Base-by-base conservation (phyloP, 2,888 invertebrate species). In the Uloborus plumipes region DNA sequence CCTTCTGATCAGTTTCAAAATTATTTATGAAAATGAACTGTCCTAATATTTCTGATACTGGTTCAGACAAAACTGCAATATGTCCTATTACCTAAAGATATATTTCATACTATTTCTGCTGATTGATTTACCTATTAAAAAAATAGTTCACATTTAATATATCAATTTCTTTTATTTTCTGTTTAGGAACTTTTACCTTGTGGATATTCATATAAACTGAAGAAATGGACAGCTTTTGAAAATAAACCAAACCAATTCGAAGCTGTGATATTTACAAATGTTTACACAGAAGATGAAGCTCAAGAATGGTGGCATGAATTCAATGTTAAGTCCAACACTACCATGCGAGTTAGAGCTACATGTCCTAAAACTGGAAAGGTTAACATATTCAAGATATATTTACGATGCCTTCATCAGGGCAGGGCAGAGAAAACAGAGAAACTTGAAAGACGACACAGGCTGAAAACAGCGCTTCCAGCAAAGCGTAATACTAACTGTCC, bases 271-370 rank as follows among this genome's bases (percentile, higher is more conserved):
- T 49, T 80, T n/a, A 69, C 61, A 3, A 80, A 80, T 69, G 67
- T 80, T 9, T 80, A 80, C 31, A 80, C 79, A 0, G 79, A 80
- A 67, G 79, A 80, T 18, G 79, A 80, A 62, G 79, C 79, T 18
- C 79, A 73, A 62, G 67, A 80, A 50, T 80, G 79, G 79, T 80
- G 79, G 79, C 79, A 80, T 18, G 67, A 80, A 55, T 80, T 73
- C 47, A 80, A 80, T 20, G 15, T 73, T 1, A 80, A 80, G 53
- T 80, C 79, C 3, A 80, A 80, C 39, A 80, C 79, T 16, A 80
- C 79, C 3, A 80, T 80, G 79, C 61, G 79, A 62, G 79, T 80
- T 0, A 53, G 66, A 62, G 79, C 79, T 7, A 80, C 79, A 3
- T 80, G 79, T 69, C 79, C 79, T 0, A 80, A 80, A 55, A 80